Conservation (phyloP, 2,797 vertebrate genomes). For the Danio tinwini region DNA sequence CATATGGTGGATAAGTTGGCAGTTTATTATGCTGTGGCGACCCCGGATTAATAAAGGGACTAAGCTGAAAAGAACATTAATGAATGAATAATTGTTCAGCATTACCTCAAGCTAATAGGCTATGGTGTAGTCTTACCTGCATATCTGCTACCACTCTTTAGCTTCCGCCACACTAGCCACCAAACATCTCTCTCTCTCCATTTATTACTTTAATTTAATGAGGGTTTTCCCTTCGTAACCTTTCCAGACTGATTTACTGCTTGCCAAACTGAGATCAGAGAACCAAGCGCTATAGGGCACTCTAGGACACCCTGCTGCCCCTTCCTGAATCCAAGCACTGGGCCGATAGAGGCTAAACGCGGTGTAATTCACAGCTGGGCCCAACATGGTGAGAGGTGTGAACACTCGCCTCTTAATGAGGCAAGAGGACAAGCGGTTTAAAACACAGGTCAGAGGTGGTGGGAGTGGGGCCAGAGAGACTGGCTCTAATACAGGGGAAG, state of each 20-base stretch:
- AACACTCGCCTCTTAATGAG: constrained; percentile 75
- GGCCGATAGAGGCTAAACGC: not conserved
- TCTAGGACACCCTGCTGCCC: constrained; percentile 32
- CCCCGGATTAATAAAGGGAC: no score
- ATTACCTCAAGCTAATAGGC: constrained; percentile 6
- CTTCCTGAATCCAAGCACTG: constrained; percentile 27
- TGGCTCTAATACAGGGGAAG: constrained; percentile 69
- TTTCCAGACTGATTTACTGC: constrained; percentile 74
- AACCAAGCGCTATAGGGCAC: constrained; percentile 49
- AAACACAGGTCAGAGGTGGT: constrained; percentile 70
- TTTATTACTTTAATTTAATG: constrained; percentile 75
- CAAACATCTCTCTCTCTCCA: constrained; percentile 58
- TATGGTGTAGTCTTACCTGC: constrained; percentile 7
- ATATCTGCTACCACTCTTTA: constrained; percentile 29
- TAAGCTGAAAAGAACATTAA: no score
- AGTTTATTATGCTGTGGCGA: no score
- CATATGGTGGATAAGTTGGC: no score
- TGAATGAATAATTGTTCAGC: no score
- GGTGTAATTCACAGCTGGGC: constrained; percentile 73
- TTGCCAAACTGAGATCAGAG: constrained; percentile 73
- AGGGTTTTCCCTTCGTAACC: constrained; percentile 72
- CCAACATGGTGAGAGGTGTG: constrained; percentile 79
- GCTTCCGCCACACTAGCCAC: constrained; percentile 62
- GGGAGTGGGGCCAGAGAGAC: constrained; percentile 67
- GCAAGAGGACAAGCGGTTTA: constrained; percentile 74